These are phyloP conservation scores for Chirona hameri DNA, from an alignment of 2,888 invertebrate species.

Conservation along the genomic window DNA sequence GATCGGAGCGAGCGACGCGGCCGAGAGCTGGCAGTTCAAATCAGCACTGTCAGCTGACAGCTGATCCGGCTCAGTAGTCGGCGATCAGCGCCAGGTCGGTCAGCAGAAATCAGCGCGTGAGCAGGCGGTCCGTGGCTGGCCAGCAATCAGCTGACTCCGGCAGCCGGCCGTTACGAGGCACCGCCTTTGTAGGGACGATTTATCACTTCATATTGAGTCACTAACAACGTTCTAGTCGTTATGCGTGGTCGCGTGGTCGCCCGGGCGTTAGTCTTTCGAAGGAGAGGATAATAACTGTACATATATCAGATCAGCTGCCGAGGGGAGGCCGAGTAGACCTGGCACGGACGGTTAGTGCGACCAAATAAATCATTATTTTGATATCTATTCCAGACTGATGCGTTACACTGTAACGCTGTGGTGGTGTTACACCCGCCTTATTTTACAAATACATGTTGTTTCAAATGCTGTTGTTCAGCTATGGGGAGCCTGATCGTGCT, in stretches of 20 bases:
- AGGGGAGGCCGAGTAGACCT: neutral
- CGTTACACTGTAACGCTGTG: neutral
- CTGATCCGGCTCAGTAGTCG: neutral
- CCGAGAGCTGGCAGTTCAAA: neutral
- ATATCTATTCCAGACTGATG: conserved; percentile 22
- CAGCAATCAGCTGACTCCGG: too few species aligned
- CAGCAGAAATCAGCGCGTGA: neutral
- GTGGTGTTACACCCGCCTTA: conserved; percentile 12
- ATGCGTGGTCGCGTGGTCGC: conserved; percentile 3
- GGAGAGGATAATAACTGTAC: neutral
- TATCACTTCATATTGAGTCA: conserved; percentile 24
- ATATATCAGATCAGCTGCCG: neutral
- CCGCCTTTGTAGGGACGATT: neutral
- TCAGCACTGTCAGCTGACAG: neutral
- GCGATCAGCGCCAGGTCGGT: neutral
- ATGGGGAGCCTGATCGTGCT: too few species aligned
- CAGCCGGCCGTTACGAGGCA: neutral
- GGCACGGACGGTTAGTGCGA: neutral
- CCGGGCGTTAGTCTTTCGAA: conserved; percentile 22
- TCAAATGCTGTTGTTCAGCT: neutral
- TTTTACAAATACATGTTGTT: conserved; percentile 26
- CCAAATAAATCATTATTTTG: conserved; percentile 14
- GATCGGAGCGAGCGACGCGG: neutral
- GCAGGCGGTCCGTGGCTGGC: too few species aligned
- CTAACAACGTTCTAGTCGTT: conserved; percentile 13